Percentiles rank a stretch among this genome's conserved stretches.
These are phyloP conservation scores for Zaprionus africanus DNA, from an alignment of 1,140 invertebrate species.

Conservation along the genomic window DNA sequence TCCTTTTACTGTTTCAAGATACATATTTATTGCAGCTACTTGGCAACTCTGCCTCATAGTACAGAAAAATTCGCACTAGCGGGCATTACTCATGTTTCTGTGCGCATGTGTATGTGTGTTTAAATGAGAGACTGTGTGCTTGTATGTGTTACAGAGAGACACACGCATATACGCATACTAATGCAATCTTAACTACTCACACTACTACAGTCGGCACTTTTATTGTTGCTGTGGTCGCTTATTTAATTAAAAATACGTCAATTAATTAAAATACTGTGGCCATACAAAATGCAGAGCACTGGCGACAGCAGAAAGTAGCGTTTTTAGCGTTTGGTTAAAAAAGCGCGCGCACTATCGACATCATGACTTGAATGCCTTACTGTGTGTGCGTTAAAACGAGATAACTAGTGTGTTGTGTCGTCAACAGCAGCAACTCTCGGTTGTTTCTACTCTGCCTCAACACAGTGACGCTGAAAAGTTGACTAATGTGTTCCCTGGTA, in stretches of 20 bases:
- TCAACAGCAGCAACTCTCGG: conserved; percentile 14
- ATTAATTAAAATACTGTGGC: conserved; percentile 64
- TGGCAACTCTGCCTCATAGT: conserved; percentile 72
- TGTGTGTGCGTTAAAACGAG: conserved; percentile 69
- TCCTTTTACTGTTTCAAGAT: conserved; percentile 18
- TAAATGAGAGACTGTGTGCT: conserved; percentile 18
- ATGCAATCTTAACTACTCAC: conserved; percentile 43
- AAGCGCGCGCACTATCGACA: conserved; percentile 66
- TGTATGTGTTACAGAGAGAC: conserved; percentile 45
- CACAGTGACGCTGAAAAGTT: conserved; percentile 64
- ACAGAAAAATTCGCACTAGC: conserved; percentile 59
- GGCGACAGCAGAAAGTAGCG: conserved; percentile 5
- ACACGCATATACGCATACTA: conserved; percentile 44
- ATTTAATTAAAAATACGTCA: conserved; percentile 76
- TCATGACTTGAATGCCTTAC: conserved; percentile 36
- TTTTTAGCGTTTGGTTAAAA: conserved; percentile 44
- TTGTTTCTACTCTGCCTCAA: conserved; percentile 32
- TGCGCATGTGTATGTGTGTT: conserved; percentile 64
- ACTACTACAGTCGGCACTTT: conserved; percentile 38
- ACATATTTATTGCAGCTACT: conserved; percentile 39
- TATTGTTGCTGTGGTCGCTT: conserved; percentile 55
- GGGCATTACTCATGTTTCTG: conserved; percentile 69
- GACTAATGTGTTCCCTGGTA: conserved; percentile 38
- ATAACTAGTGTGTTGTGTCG: conserved; percentile 62
- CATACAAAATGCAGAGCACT: conserved; percentile 51